Base-by-base conservation (phyloP, 2,888 invertebrate species). In the Apoderus coryli region DNA sequence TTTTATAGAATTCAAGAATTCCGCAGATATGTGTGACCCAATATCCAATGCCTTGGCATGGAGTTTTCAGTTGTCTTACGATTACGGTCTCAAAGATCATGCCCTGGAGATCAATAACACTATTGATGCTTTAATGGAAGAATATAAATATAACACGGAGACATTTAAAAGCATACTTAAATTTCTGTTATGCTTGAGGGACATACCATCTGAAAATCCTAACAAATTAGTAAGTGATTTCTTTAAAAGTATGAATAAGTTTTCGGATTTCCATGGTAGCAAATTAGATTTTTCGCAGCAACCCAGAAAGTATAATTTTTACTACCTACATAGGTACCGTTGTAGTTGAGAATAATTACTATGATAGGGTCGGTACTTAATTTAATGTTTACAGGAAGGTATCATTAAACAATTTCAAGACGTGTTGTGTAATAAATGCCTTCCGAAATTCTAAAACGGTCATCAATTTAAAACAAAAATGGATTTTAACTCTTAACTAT, bases 31-130 rank as follows among this genome's bases (percentile, higher is more conserved):
- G n/a, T 37, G 32, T n/a, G 50, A 55, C 34, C 48, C 54, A 16
- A 37, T 44, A 10, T 46, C 49, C 24, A 48, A 54, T 31, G 39
- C 56, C 25, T 33, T 52, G 24, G 47, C 52, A 4, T 57, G 56
- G 56, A 46, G 52, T 32, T 53, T 46, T 35, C 37, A 43, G n/a
- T 42, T 56, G 14, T 43, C 40, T 24, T 46, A 48, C 33, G 34
- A 47, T 10, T 48, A 49, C 32, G 42, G 46, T 32, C 40, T 49
- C 31, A 37, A 34, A 19, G 47, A 50, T 16, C 42, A 43, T 34
- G 50, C 51, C 5, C 35, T 40, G 19, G 40, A 50, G 26, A 40
- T 57, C 22, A 32, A 44, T 31, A 36, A 38, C 22, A 44, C 41
- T 31, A 35, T 37, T 9, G 44, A 51, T 11, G 34, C 34, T 26